These are phyloP conservation scores for Pharmacophagus antenor DNA, from an alignment of 2,888 invertebrate genomes.

Conservation along the genomic window DNA sequence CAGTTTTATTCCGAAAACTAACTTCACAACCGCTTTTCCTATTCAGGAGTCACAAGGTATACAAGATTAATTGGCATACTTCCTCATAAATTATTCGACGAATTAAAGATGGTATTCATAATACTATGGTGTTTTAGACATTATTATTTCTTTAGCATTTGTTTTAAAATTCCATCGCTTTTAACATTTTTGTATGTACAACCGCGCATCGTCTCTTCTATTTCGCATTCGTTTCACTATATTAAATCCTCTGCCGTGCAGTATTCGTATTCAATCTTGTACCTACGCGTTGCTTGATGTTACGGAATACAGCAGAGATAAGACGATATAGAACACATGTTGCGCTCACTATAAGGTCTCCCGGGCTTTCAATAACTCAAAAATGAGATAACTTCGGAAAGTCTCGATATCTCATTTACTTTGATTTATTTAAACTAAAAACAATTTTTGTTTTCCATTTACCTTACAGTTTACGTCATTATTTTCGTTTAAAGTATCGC, in stretches of 20 bases:
- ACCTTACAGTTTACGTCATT: background rate
- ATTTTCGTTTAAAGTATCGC: background rate
- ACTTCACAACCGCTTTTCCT: too few relatives aligned
- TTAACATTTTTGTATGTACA: conserved; percentile 68
- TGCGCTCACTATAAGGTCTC: conserved; percentile 61
- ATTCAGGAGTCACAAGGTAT: too few relatives aligned
- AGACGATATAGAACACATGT: conserved; percentile 72
- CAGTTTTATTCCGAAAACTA: too few relatives aligned
- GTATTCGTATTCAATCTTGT: conserved; percentile 70
- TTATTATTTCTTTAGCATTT: conserved; percentile 42
- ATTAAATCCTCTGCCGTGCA: conserved; percentile 63
- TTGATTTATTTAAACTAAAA: conserved; percentile 39
- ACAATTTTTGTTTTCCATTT: too few relatives aligned
- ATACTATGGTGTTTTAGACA: background rate
- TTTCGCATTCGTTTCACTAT: conserved; percentile 60
- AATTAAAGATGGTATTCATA: too few relatives aligned
- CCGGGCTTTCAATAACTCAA: conserved; percentile 64
- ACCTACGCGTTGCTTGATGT: conserved; percentile 53
- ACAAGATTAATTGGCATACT: too few relatives aligned
- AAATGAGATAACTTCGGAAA: conserved; percentile 64
- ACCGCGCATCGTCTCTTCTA: conserved; percentile 49
- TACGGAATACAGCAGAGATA: conserved; percentile 59
- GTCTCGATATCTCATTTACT: conserved; percentile 59
- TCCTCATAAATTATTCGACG: too few relatives aligned
- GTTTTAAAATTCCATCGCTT: conserved; percentile 74